Percentiles rank a stretch among this genome's conserved stretches.
These are phyloP conservation scores for Fragum sueziense DNA, from an alignment of 2,888 invertebrate species.

Conservation along the genomic window DNA sequence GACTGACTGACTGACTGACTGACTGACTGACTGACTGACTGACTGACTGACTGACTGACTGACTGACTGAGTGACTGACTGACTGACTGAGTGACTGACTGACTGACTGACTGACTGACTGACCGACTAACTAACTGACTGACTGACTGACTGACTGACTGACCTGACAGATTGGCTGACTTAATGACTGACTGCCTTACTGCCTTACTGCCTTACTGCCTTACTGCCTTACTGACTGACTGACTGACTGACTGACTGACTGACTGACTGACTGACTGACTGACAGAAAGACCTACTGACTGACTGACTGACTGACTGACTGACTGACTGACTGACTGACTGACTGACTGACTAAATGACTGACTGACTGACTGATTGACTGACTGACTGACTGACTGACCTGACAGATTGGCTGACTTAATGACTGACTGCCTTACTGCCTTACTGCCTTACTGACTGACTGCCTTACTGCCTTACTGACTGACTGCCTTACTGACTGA, in stretches of 20 bases:
- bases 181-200: neutral
- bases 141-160: too few relatives aligned
- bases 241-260: slow-evolving; percentile 11
- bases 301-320: slow-evolving; percentile 17
- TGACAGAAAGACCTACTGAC: too few relatives aligned
- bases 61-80: slow-evolving; percentile 5
- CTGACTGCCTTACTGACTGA: slow-evolving; percentile 4
- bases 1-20: slow-evolving; percentile 8
- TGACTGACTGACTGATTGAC: too few relatives aligned
- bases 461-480: slow-evolving; percentile 6
- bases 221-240: slow-evolving; percentile 9
- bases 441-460: slow-evolving; percentile 2
- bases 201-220: neutral
- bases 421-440: neutral
- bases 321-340: slow-evolving; percentile 8
- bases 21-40: slow-evolving; percentile 17
- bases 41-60: slow-evolving; percentile 10
- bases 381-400: too few relatives aligned
- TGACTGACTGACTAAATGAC: too few relatives aligned
- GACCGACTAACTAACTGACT: too few relatives aligned
- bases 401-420: too few relatives aligned
- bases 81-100: slow-evolving; percentile 8
- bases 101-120: slow-evolving; percentile 13
- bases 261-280: slow-evolving; percentile 13
- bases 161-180: too few relatives aligned